These are phyloP conservation scores for Melanerpes aurifrons DNA, from an alignment of 2,113 vertebrate genomes.

Conservation along the genomic window DNA sequence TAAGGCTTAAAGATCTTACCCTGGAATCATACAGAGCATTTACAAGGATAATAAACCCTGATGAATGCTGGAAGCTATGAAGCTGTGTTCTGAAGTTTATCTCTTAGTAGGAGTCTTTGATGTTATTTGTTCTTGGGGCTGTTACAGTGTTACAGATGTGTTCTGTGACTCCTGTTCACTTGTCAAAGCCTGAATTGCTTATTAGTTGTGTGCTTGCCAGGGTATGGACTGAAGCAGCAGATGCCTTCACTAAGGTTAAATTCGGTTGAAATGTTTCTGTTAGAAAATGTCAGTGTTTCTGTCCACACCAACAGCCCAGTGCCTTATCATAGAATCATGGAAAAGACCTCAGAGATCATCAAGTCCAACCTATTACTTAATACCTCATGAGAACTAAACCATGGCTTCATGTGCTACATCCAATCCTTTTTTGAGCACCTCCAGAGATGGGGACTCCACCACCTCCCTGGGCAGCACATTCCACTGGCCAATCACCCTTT, in stretches of 20 bases:
- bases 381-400: no score
- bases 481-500: no score
- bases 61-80: not conserved
- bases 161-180: not conserved
- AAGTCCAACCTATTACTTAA: no score
- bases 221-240: not conserved
- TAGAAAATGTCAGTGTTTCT: not conserved
- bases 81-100: not conserved
- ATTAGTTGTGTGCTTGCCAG: not conserved
- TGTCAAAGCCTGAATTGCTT: not conserved
- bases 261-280: not conserved
- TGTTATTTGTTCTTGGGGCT: not conserved
- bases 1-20: not conserved
- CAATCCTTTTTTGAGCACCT: no score
- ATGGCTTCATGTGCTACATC: no score
- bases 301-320: not conserved
- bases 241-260: not conserved
- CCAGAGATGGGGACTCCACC: no score
- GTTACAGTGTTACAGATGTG: not conserved
- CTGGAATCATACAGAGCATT: accelerated
- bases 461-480: no score
- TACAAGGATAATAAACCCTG: not conserved
- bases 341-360: no score
- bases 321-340: no score
- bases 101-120: not conserved